Evolutionary conservation across 2,888 invertebrate genomes (phyloP).

Genomic region (Steinernema carpocapsae): DNA sequence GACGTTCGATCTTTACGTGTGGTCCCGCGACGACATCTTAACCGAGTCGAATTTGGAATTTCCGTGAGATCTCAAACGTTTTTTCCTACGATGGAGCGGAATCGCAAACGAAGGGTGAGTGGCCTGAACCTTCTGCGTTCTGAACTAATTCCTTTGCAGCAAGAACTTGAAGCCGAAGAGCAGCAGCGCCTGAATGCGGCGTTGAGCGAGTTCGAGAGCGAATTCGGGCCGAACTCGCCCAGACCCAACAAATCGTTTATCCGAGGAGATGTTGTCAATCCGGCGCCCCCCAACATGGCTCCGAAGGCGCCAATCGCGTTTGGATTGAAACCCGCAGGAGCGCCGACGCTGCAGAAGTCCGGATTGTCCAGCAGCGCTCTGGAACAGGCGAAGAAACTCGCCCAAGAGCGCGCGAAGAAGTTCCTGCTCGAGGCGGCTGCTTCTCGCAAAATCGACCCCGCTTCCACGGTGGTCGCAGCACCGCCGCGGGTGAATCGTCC

Average conservation of each 20-base stretch:
- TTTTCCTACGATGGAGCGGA: not conserved
- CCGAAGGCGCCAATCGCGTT: conserved; percentile 3
- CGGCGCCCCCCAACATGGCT: conserved; percentile 47
- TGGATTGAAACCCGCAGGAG: not conserved
- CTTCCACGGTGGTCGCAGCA: conserved; percentile 45
- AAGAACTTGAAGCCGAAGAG: conserved; percentile 47
- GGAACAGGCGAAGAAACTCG: conserved; percentile 61
- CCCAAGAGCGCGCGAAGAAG: conserved; percentile 61
- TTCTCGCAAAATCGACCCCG: conserved; percentile 35
- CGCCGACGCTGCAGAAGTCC: conserved; percentile 25
- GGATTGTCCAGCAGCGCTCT: conserved; percentile 40
- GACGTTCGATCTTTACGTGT: too few species aligned
- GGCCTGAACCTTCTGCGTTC: not conserved
- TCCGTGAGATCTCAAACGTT: too few species aligned
- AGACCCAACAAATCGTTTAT: conserved; percentile 83
- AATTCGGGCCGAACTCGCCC: conserved; percentile 41
- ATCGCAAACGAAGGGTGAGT: conserved; percentile 20
- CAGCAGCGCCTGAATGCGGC: conserved; percentile 43
- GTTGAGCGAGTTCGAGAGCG: conserved; percentile 46
- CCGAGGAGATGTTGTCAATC: conserved; percentile 87
- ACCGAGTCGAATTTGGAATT: too few species aligned
- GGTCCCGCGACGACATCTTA: too few species aligned
- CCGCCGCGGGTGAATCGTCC: conserved; percentile 74
- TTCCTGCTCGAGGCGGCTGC: conserved; percentile 57
- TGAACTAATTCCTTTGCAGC: not conserved